phyloP scores from a whole-genome alignment of 2,113 vertebrate genomes.

The Fulica atra region DNA sequence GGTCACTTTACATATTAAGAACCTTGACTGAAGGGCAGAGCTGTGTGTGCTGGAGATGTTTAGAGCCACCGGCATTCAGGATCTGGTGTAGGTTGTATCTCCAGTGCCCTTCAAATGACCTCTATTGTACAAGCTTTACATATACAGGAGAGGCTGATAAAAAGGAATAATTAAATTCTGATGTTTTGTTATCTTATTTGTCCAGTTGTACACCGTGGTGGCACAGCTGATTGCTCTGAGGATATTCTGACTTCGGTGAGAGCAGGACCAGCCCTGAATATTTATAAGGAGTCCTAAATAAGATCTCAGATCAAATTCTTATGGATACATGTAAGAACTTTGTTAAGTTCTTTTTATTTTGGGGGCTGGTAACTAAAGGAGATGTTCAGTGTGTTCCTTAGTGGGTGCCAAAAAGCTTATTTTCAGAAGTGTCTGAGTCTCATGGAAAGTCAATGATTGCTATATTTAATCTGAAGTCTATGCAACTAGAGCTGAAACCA shows the following conservation, averaged over 20 bases:
- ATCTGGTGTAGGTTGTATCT: neutral
- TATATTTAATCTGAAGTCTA: conserved; percentile 23
- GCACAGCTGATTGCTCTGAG: neutral
- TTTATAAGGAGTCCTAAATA: neutral
- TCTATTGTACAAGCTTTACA: neutral
- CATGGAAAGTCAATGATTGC: neutral
- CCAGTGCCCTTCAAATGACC: neutral
- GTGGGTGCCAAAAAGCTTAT: conserved; percentile 31
- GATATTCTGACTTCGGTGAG: neutral
- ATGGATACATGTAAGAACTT: neutral
- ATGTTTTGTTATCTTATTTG: neutral
- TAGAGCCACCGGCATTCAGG: neutral
- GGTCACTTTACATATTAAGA: neutral
- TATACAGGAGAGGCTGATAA: neutral
- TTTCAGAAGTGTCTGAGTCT: conserved; percentile 47
- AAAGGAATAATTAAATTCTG: neutral
- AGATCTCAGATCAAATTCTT: conserved; percentile 20
- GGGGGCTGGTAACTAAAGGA: conserved; percentile 24
- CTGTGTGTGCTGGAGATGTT: neutral
- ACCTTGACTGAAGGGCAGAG: neutral
- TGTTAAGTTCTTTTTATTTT: conserved; percentile 6
- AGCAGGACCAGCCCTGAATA: neutral
- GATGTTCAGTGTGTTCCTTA: conserved; percentile 46
- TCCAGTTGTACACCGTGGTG: neutral
- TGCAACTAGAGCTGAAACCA: neutral